phyloP scores from a whole-genome alignment of 2,113 vertebrate species.

The Athene noctua region DNA sequence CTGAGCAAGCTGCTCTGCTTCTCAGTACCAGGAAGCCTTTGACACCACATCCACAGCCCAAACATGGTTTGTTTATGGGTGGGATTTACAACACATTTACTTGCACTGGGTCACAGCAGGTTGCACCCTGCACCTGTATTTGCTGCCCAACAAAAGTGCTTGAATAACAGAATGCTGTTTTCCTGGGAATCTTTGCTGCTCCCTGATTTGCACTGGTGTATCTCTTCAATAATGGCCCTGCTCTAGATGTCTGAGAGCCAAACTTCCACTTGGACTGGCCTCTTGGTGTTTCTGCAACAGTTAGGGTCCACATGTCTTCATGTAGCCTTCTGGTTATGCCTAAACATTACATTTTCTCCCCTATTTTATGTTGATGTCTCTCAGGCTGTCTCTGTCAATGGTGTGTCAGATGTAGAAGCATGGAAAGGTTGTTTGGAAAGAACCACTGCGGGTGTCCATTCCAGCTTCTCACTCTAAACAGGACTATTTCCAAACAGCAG shows the following conservation, averaged over 20 bases:
- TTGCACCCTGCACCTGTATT: no score
- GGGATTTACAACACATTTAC: background rate
- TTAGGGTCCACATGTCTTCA: background rate
- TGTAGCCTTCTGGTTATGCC: background rate
- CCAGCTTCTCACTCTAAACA: background rate
- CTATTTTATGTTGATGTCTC: background rate
- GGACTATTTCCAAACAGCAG: background rate
- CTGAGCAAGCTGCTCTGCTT: background rate
- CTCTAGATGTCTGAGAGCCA: background rate
- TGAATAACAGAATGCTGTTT: background rate
- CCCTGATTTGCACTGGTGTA: background rate
- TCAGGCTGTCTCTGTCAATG: background rate
- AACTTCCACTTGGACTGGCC: background rate
- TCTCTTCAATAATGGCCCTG: background rate
- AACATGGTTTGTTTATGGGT: background rate
- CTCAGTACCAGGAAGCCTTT: background rate
- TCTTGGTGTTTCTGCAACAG: background rate
- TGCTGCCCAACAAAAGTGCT: background rate
- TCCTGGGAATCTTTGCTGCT: background rate
- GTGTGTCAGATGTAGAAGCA: background rate
- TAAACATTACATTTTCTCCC: background rate
- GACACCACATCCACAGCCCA: background rate
- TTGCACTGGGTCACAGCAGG: background rate
- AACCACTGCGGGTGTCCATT: background rate
- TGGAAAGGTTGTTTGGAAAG: background rate